phyloP scores from a whole-genome alignment of 1,140 invertebrate species.

The Cotesia glomerata region DNA sequence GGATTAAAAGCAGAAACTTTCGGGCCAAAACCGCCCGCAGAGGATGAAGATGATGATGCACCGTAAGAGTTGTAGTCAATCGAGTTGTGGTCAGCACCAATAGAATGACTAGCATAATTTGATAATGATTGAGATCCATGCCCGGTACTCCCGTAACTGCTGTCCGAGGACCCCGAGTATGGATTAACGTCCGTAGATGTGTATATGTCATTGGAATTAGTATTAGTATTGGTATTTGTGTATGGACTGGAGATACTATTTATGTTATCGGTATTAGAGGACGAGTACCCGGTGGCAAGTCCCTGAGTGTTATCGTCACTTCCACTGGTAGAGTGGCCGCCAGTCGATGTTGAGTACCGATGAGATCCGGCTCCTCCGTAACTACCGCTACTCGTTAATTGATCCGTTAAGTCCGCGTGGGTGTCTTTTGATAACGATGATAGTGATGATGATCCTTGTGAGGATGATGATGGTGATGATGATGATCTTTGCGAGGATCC shows the following conservation, averaged over 20 bases:
- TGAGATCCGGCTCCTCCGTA: conserved; percentile 11
- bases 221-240: not conserved
- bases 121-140: conserved; percentile 12
- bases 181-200: not conserved
- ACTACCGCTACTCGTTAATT: not conserved
- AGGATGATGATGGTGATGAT: too few species aligned
- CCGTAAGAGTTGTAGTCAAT: conserved; percentile 13
- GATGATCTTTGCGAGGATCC: too few species aligned
- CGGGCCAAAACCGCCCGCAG: not conserved
- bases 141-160: not conserved
- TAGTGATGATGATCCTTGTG: too few species aligned
- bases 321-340: not conserved
- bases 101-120: not conserved
- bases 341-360: conserved; percentile 10
- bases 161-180: conserved; percentile 5
- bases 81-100: not conserved
- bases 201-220: not conserved
- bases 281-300: not conserved
- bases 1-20: conserved; percentile 12
- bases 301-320: conserved; percentile 7
- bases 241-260: conserved; percentile 16
- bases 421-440: conserved; percentile 17
- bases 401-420: conserved; percentile 16
- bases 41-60: not conserved
- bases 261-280: conserved; percentile 2